phyloP scores from a whole-genome alignment of 2,797 vertebrate genomes.

The Tarsius wallacei region DNA sequence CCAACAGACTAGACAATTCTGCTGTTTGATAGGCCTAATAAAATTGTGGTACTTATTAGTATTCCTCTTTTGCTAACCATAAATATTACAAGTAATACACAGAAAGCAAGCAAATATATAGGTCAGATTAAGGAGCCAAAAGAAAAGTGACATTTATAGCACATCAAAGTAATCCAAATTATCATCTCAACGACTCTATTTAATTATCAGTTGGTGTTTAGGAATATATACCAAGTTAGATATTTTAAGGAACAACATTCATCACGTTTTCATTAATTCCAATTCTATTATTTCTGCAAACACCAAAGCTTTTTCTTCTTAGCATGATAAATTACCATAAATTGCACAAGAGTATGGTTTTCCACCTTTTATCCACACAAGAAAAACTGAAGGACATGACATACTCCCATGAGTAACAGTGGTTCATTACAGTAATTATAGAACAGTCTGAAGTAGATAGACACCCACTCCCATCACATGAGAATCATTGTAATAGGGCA shows the following conservation, averaged over 20 bases:
- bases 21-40: constrained; percentile 20
- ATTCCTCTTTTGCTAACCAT: constrained; percentile 60
- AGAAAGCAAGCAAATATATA: constrained; percentile 65
- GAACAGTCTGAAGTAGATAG: not conserved
- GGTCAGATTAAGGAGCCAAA: constrained; percentile 67
- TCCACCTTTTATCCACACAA: constrained; percentile 41
- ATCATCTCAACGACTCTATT: constrained; percentile 53
- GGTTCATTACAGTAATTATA: not conserved
- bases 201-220: constrained; percentile 60
- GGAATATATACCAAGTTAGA: constrained; percentile 29
- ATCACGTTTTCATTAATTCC: constrained; percentile 24
- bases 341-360: constrained; percentile 32
- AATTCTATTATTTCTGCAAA: constrained; percentile 47
- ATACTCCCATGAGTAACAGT: not conserved
- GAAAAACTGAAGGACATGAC: constrained; percentile 21
- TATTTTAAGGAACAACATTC: constrained; percentile 67
- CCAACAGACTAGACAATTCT: not conserved
- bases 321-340: constrained; percentile 44
- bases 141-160: constrained; percentile 62
- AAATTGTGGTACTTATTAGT: constrained; percentile 13
- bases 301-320: constrained; percentile 38
- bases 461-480: not conserved
- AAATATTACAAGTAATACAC: constrained; percentile 58
- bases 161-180: not conserved
- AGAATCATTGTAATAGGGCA: not conserved